These are phyloP conservation scores for Zaprionus lineosus DNA, from an alignment of 2,888 invertebrate species.

Conservation along the genomic window DNA sequence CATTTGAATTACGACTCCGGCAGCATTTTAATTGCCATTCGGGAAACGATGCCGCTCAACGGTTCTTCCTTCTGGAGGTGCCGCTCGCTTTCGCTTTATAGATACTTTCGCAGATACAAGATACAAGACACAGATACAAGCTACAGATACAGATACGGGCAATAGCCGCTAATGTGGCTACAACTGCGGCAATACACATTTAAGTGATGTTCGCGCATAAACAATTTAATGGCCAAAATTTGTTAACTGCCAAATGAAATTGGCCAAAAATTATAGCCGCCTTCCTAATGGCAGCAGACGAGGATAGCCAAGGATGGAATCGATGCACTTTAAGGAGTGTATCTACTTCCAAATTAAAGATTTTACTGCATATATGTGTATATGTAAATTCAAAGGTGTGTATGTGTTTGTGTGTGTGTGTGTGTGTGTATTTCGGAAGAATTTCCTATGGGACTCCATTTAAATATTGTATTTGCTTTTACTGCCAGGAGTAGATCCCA, in stretches of 20 bases:
- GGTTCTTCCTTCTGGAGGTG: conserved; percentile 26
- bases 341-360: too few species aligned
- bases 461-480: too few species aligned
- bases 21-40: conserved; percentile 71
- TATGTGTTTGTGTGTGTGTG: too few species aligned
- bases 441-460: too few species aligned
- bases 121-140: conserved; percentile 3
- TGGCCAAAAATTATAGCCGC: conserved; percentile 15
- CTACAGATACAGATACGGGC: conserved; percentile 11
- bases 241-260: conserved; percentile 50
- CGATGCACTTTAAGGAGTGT: not conserved
- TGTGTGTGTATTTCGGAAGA: too few species aligned
- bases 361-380: too few species aligned
- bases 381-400: too few species aligned
- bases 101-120: conserved; percentile 3
- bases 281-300: not conserved
- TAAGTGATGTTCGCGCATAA: conserved; percentile 58
- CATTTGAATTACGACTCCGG: conserved; percentile 57
- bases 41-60: conserved; percentile 39
- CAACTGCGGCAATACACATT: conserved; percentile 35
- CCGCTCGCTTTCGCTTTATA: conserved; percentile 13
- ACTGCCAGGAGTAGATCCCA: too few species aligned
- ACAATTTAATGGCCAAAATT: conserved; percentile 71
- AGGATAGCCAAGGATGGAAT: not conserved
- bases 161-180: conserved; percentile 5